Conservation (phyloP, 1,140 invertebrate genomes). For the Chelonus insularis region DNA sequence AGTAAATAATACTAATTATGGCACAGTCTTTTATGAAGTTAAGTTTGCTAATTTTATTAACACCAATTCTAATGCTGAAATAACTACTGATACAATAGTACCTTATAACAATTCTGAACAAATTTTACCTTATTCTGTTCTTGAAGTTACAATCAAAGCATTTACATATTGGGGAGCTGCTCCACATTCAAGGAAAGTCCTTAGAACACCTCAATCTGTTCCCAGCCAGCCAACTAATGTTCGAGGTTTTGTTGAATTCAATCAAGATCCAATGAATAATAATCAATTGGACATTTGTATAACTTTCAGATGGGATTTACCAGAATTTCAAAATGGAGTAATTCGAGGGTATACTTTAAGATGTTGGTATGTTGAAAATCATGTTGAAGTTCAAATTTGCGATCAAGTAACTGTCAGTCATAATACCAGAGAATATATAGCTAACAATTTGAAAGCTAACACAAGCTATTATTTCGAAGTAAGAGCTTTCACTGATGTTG, state of each 20-base stretch:
- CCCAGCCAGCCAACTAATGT: conserved; percentile 73
- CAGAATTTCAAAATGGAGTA: conserved; percentile 72
- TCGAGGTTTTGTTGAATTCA: conserved; percentile 68
- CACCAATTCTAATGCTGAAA: conserved; percentile 48
- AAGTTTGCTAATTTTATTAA: conserved; percentile 63
- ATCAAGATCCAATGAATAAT: conserved; percentile 43
- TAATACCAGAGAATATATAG: conserved; percentile 61
- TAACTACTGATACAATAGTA: conserved; percentile 50
- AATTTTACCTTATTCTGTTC: conserved; percentile 68
- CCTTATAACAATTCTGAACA: conserved; percentile 56
- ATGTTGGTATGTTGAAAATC: conserved; percentile 64
- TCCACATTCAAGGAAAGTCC: conserved; percentile 60
- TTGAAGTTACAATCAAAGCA: conserved; percentile 75
- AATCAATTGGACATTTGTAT: conserved; percentile 60
- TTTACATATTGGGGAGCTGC: conserved; percentile 84
- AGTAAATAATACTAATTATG: conserved; percentile 74
- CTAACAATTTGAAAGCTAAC: conserved; percentile 63
- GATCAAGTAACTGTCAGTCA: conserved; percentile 38
- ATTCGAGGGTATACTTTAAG: conserved; percentile 73
- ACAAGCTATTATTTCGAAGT: conserved; percentile 80
- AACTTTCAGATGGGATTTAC: conserved; percentile 77
- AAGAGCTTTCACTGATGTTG: conserved; percentile 75
- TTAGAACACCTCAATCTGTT: conserved; percentile 71
- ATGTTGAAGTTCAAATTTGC: conserved; percentile 42
- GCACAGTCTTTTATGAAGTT: conserved; percentile 81